These are phyloP conservation scores for Bubo scandiacus DNA, from an alignment of 2,113 vertebrate genomes.

Conservation along the genomic window DNA sequence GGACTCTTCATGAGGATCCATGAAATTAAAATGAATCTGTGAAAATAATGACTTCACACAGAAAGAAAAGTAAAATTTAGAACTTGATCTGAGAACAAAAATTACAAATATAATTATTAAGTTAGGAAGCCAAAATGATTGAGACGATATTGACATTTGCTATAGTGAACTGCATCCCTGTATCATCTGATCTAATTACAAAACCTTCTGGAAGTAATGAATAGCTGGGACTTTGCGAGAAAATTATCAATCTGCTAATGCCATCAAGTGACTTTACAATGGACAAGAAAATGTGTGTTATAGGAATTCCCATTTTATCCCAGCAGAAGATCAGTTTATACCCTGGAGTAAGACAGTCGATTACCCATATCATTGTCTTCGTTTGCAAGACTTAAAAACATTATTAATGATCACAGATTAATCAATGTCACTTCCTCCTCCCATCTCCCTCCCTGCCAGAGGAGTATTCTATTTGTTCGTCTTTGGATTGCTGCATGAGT, in stretches of 20 bases:
- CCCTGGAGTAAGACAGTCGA: slow-evolving; percentile 6
- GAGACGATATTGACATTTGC: slow-evolving; percentile 8
- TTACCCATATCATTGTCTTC: slow-evolving; percentile 24
- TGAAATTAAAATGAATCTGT: background rate
- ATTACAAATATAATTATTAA: background rate
- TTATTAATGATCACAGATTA: slow-evolving; percentile 11
- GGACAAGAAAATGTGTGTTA: slow-evolving; percentile 33
- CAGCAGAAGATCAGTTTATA: slow-evolving; percentile 22
- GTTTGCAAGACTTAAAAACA: slow-evolving; percentile 9
- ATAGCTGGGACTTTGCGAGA: background rate
- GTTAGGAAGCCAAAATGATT: background rate
- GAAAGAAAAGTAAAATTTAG: background rate
- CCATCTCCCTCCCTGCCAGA: background rate
- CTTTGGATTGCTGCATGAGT: background rate
- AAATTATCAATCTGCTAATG: slow-evolving; percentile 34
- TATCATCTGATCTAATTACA: slow-evolving; percentile 16
- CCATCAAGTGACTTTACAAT: background rate
- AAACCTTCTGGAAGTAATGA: slow-evolving; percentile 27
- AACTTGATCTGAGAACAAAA: background rate
- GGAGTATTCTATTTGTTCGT: background rate
- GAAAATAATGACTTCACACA: background rate
- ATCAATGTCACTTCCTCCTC: slow-evolving; percentile 19
- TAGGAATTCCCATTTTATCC: slow-evolving; percentile 33
- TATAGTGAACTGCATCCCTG: background rate
- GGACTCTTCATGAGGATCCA: background rate